Evolutionary conservation across 1,140 invertebrate genomes (phyloP).

Genomic region (Penaeus vannamei): DNA sequence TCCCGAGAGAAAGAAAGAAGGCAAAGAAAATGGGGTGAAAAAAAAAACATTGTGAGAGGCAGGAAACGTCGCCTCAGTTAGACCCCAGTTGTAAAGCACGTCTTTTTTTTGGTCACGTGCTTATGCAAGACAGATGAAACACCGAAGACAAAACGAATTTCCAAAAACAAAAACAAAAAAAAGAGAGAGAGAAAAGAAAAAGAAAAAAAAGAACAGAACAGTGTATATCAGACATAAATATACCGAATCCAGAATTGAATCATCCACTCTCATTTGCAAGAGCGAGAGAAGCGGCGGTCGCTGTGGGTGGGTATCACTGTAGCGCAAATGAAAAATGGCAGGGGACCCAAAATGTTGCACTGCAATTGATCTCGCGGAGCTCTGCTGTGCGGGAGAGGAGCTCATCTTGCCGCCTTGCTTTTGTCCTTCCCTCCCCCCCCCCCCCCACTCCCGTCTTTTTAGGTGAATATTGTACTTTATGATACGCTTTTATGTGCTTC

Average conservation of each 20-base stretch:
- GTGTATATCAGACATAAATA: conserved; percentile 35
- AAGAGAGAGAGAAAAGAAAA: background rate
- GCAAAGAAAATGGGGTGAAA: too few species aligned
- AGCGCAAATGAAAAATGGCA: conserved; percentile 54
- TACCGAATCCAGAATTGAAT: conserved; percentile 45
- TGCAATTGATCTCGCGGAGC: conserved; percentile 51
- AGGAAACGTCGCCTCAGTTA: too few species aligned
- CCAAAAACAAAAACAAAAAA: too few species aligned
- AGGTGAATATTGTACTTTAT: too few species aligned
- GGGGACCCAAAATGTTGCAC: conserved; percentile 49
- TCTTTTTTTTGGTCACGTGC: too few species aligned
- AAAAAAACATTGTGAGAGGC: too few species aligned
- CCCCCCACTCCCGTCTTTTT: too few species aligned
- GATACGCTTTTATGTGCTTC: too few species aligned
- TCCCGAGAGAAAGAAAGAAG: too few species aligned
- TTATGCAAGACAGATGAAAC: too few species aligned
- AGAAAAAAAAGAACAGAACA: background rate
- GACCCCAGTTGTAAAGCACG: too few species aligned
- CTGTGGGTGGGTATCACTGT: conserved; percentile 28
- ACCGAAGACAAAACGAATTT: too few species aligned
- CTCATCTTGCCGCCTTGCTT: background rate
- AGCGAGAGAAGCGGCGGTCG: conserved; percentile 12
- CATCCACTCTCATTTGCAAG: conserved; percentile 46
- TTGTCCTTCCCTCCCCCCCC: background rate
- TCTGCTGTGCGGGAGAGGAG: background rate